A percentile compares a stretch with the other conserved stretches of the same genome.
Evolutionary conservation across 2,113 vertebrate species (phyloP).

Genomic region (Chloropsis hardwickii): DNA sequence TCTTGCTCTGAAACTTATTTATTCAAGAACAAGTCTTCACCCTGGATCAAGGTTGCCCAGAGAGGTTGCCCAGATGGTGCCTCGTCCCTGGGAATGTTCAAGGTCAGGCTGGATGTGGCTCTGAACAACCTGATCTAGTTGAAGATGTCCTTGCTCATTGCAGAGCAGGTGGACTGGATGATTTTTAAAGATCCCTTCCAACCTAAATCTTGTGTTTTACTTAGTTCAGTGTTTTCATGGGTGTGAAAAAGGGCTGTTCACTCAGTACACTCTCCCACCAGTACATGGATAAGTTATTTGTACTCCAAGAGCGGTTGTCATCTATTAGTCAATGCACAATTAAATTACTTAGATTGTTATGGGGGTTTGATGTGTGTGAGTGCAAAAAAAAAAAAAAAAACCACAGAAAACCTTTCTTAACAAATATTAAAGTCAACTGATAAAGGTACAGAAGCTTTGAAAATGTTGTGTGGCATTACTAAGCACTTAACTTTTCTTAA

Average conservation of each 20-base stretch:
- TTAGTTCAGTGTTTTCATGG: neutral
- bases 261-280: neutral
- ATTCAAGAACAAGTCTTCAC: neutral
- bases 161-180: neutral
- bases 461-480: neutral
- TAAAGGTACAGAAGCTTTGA: neutral
- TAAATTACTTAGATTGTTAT: neutral
- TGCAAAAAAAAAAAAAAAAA: neutral
- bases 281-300: neutral
- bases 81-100: neutral
- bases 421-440: neutral
- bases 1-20: neutral
- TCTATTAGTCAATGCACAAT: neutral
- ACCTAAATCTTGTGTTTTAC: neutral
- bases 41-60: neutral
- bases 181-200: neutral
- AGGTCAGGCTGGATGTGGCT: neutral
- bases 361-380: neutral
- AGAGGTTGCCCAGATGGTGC: neutral
- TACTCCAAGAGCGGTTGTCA: neutral
- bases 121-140: neutral
- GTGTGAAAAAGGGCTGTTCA: neutral
- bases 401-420: neutral
- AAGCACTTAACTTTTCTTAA: neutral
- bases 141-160: neutral